Percentiles rank a stretch among this genome's conserved stretches.
phyloP scores from a whole-genome alignment of 2,113 vertebrate species.

The Grallaria varia region DNA sequence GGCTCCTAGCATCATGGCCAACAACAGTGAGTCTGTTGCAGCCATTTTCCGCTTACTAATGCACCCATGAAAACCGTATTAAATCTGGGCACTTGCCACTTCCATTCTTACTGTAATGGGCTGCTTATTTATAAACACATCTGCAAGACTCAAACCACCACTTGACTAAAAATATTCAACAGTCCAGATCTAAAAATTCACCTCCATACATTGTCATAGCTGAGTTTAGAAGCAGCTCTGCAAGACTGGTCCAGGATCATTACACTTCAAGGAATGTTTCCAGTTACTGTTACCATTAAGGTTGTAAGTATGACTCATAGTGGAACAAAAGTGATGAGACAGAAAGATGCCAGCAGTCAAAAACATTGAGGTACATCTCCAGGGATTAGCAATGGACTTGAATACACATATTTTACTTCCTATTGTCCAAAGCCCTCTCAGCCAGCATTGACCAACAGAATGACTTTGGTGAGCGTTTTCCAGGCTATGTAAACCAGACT shows the following conservation, averaged over 20 bases:
- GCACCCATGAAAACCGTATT: background rate
- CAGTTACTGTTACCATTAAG: background rate
- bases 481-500: background rate
- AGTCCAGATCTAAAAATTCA: background rate
- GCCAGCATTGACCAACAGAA: background rate
- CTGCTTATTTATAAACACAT: background rate
- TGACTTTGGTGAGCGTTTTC: accelerated
- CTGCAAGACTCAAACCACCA: background rate
- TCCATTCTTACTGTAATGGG: background rate
- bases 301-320: background rate
- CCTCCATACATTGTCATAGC: background rate
- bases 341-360: background rate
- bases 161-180: background rate
- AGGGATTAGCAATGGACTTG: background rate
- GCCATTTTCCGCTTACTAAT: background rate
- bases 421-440: background rate
- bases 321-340: accelerated
- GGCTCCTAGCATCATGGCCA: background rate
- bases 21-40: background rate
- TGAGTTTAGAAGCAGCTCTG: background rate
- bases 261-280: background rate
- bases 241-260: background rate
- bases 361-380: background rate
- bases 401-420: accelerated
- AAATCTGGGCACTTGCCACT: background rate